A percentile compares a stretch with the other conserved stretches of the same genome.
These are phyloP conservation scores for Anolis sagrei DNA, from an alignment of 2,113 vertebrate species.

Conservation along the genomic window DNA sequence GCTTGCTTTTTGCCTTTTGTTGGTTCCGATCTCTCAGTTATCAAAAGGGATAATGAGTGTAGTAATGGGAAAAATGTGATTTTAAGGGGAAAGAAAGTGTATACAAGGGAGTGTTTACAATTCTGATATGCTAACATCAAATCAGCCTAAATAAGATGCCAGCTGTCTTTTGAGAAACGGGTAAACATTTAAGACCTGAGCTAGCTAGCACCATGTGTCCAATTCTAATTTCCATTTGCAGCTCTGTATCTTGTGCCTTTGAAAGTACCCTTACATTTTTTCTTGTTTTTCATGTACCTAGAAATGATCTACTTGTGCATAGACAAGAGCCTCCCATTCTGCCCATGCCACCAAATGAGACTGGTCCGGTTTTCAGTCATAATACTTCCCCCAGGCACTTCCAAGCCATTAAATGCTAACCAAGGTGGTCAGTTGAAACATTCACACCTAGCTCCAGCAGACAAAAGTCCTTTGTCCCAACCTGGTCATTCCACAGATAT, in stretches of 20 bases:
- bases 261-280: background rate
- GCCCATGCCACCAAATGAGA: too few relatives aligned
- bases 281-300: background rate
- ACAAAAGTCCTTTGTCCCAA: too few relatives aligned
- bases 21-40: slow-evolving; percentile 4
- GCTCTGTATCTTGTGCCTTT: background rate
- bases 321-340: background rate
- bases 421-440: too few relatives aligned
- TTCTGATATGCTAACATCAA: background rate
- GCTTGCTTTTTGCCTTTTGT: background rate
- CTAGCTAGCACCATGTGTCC: background rate
- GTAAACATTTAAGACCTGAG: background rate
- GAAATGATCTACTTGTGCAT: background rate
- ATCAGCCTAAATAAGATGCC: background rate
- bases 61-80: background rate
- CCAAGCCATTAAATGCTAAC: too few relatives aligned
- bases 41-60: background rate
- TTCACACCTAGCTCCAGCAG: too few relatives aligned
- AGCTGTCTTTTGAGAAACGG: background rate
- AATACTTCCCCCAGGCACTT: too few relatives aligned
- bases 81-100: background rate
- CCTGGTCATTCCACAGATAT: too few relatives aligned
- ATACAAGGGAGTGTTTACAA: background rate
- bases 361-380: too few relatives aligned
- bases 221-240: background rate